phyloP scores from a whole-genome alignment of 2,888 invertebrate species.

The Rhogogaster chlorosoma region DNA sequence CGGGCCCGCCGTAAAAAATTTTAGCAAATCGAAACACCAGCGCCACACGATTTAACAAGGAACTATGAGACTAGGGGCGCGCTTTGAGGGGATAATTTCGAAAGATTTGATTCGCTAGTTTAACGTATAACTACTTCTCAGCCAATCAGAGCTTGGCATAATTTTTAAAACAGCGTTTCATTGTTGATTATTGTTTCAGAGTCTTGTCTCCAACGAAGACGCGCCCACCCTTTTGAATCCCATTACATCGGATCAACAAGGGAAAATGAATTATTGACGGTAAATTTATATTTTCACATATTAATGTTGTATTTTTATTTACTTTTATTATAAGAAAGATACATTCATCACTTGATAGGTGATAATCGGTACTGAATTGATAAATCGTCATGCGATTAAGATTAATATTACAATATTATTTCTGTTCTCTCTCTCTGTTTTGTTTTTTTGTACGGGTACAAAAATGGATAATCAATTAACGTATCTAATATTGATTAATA shows the following conservation, averaged over 20 bases:
- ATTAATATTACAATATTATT: neutral
- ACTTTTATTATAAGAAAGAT: neutral
- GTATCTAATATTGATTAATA: conserved; percentile 7
- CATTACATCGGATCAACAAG: neutral
- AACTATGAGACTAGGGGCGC: neutral
- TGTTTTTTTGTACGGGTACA: conserved; percentile 15
- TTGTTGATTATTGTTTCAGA: neutral
- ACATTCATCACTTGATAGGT: neutral
- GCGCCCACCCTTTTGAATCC: neutral
- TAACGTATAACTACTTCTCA: neutral
- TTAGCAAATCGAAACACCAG: conserved; percentile 15
- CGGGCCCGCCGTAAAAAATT: conserved; percentile 54
- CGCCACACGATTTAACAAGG: neutral
- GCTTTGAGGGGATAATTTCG: neutral
- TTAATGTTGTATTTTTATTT: neutral
- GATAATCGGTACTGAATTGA: neutral
- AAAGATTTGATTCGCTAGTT: conserved; percentile 4
- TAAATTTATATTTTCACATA: neutral
- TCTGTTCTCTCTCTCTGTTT: neutral
- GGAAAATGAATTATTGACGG: neutral
- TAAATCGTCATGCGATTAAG: conserved; percentile 1
- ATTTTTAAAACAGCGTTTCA: neutral
- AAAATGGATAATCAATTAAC: conserved; percentile 3
- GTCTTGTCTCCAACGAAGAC: neutral
- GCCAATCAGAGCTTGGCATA: neutral